Conservation (phyloP, 2,113 vertebrate species). For the Spea multiplicata region DNA sequence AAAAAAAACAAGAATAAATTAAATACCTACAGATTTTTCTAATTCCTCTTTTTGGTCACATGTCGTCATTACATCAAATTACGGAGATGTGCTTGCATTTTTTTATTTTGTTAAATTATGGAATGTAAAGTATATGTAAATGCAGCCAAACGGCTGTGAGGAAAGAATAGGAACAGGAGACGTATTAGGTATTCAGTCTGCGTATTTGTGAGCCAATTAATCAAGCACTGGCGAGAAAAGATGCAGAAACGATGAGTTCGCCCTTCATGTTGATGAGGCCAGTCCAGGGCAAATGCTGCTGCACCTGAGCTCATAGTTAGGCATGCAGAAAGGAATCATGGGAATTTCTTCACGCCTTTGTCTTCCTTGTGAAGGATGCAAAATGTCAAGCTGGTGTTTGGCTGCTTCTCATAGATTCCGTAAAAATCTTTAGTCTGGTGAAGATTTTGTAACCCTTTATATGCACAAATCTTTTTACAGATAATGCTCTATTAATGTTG, state of each 20-base stretch:
- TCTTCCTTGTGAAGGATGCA: slow-evolving; percentile 81
- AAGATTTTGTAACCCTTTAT: slow-evolving; percentile 72
- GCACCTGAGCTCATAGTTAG: slow-evolving; percentile 98
- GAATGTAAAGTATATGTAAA: slow-evolving; percentile 98
- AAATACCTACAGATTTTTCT: slow-evolving; percentile 84
- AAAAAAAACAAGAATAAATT: slow-evolving; percentile 78
- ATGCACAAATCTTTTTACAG: slow-evolving; percentile 7
- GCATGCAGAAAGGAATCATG: slow-evolving; percentile 95
- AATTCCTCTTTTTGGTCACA: slow-evolving; percentile 83
- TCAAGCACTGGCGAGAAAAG: slow-evolving; percentile 90
- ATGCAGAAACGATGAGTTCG: slow-evolving; percentile 97
- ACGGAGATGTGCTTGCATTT: slow-evolving; percentile 74
- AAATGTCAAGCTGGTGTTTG: slow-evolving; percentile 84
- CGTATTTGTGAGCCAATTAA: slow-evolving; percentile 97
- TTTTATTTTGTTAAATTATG: slow-evolving; percentile 70
- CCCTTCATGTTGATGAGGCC: slow-evolving; percentile 99
- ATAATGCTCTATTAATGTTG: neutral
- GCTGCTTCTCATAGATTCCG: slow-evolving; percentile 70
- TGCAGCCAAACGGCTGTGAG: slow-evolving; percentile 70
- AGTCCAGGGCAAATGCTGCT: slow-evolving; percentile 91
- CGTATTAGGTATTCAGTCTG: slow-evolving; percentile 88
- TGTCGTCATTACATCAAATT: slow-evolving; percentile 93
- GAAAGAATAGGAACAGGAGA: slow-evolving; percentile 69
- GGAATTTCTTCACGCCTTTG: slow-evolving; percentile 88
- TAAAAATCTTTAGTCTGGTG: slow-evolving; percentile 66